Percentiles rank a stretch among this genome's conserved stretches.
phyloP scores from a whole-genome alignment of 2,797 vertebrate species.

The Chaenodraco wilsoni region DNA sequence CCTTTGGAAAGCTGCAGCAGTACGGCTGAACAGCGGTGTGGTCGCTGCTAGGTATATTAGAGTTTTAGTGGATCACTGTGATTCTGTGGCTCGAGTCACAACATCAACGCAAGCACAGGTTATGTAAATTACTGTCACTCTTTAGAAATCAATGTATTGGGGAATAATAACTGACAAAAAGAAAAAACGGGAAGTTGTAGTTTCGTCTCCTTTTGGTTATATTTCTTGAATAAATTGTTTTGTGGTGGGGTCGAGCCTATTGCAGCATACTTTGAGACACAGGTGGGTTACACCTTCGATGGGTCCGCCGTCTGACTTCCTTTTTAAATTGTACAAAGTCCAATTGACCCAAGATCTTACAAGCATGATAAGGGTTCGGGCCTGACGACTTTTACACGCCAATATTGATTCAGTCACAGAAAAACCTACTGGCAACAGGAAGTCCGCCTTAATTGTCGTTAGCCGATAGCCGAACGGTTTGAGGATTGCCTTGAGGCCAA shows the following conservation, averaged over 20 bases:
- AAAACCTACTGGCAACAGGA: too few species aligned
- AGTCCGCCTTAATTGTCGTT: too few species aligned
- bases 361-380: too few species aligned
- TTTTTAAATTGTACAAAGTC: too few species aligned
- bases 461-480: too few species aligned
- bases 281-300: background rate
- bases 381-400: too few species aligned
- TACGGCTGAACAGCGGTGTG: constrained; percentile 45
- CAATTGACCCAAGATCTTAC: too few species aligned
- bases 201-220: background rate
- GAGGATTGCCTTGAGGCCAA: too few species aligned
- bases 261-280: background rate
- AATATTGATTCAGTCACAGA: too few species aligned
- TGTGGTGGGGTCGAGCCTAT: background rate
- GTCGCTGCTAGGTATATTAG: constrained; percentile 44
- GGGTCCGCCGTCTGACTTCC: background rate
- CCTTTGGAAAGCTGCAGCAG: constrained; percentile 17
- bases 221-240: background rate
- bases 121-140: constrained; percentile 21
- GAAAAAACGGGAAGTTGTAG: constrained; percentile 37
- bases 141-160: constrained; percentile 40
- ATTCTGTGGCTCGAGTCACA: constrained; percentile 45
- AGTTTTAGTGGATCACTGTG: constrained; percentile 34
- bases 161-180: constrained; percentile 47
- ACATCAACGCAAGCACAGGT: constrained; percentile 24